Conservation (phyloP, 2,888 invertebrate species). For the Trichogramma evanescens region DNA sequence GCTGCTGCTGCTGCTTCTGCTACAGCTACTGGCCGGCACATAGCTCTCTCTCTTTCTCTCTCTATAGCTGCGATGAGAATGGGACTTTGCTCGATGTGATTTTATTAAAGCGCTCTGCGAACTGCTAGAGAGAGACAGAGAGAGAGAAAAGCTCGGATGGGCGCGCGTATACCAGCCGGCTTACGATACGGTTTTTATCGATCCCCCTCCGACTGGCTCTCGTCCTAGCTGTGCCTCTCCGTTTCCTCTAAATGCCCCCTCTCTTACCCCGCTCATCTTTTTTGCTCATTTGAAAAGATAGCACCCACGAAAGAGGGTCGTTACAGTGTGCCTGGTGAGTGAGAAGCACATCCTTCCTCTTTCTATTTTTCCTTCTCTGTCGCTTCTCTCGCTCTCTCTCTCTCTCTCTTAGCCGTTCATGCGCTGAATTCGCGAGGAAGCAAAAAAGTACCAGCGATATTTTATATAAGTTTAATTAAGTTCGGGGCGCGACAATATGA, state of each 20-base stretch:
- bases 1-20: too few species aligned
- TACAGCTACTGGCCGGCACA: too few species aligned
- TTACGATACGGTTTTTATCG: constrained; percentile 1
- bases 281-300: too few species aligned
- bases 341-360: background rate
- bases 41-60: too few species aligned
- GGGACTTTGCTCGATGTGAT: constrained; percentile 7
- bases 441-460: constrained; percentile 8
- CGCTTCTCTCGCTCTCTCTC: background rate
- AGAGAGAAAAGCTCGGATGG: background rate
- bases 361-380: constrained; percentile 3
- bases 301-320: too few species aligned
- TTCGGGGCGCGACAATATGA: background rate
- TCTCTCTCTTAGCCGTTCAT: background rate
- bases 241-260: too few species aligned
- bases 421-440: background rate
- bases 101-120: constrained; percentile 12
- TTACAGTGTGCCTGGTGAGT: too few species aligned
- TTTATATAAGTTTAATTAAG: constrained; percentile 17
- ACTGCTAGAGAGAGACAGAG: too few species aligned
- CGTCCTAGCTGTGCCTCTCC: too few species aligned
- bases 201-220: background rate
- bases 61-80: background rate
- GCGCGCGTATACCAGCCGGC: background rate
- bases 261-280: too few species aligned